phyloP scores from a whole-genome alignment of 1,140 invertebrate species.

The Paraescarpia echinospica region DNA sequence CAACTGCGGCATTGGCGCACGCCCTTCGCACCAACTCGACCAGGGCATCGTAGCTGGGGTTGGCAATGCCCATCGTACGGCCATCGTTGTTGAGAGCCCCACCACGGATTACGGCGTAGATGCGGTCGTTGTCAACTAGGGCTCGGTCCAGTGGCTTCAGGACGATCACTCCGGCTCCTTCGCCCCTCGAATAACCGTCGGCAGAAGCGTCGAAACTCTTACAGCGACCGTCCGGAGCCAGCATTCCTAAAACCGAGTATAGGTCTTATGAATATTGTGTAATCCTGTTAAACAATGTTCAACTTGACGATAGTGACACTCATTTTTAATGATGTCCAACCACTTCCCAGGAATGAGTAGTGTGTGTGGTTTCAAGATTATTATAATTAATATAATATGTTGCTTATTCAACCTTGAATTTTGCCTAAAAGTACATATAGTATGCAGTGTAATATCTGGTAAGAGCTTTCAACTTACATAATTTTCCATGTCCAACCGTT shows the following conservation, averaged over 20 bases:
- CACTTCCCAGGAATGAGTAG: no score
- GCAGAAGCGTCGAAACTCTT: neutral
- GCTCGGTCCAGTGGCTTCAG: conserved; percentile 14
- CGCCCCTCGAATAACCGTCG: neutral
- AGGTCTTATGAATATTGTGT: no score
- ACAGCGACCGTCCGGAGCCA: neutral
- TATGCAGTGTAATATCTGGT: no score
- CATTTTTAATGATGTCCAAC: no score
- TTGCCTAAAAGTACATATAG: no score
- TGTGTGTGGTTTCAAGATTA: no score
- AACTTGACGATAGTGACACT: no score
- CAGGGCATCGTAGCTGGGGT: conserved; percentile 83
- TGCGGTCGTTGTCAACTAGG: neutral
- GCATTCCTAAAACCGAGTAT: neutral
- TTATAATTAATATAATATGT: no score
- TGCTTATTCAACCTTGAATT: no score
- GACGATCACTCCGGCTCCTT: conserved; percentile 4
- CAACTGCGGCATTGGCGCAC: conserved; percentile 78
- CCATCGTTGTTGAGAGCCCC: neutral
- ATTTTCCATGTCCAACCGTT: no score
- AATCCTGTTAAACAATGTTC: no score
- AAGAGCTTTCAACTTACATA: no score
- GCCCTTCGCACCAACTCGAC: conserved; percentile 80
- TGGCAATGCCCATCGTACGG: conserved; percentile 49
- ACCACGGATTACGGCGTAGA: conserved; percentile 4